Evolutionary conservation across 2,797 vertebrate species (phyloP), one percentile per base, ranked within the genome.

Genomic region (Choloepus didactylus): DNA sequence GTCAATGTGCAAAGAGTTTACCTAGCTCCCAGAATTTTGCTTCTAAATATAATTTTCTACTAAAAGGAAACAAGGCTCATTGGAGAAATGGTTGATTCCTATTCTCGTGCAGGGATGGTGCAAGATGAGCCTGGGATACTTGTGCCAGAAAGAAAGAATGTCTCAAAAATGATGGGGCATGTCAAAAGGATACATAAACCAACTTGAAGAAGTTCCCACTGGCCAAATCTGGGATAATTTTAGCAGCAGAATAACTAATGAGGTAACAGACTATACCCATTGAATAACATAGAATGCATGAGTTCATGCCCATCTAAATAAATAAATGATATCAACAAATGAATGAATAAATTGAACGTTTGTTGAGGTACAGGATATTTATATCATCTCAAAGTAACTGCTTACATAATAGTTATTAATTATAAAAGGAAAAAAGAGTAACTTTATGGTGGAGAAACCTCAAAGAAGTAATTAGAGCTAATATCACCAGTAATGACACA

Each of bases 291-390:
- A 59, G 27, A 76, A 75, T 44, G 76, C 16, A 9, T 81, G 56
- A 81, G 27, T 84, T 93, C 60, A 11, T 91, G 27, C 21, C 85
- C 59, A 51, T 70, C n/a, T 69, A 81, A 93, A 67, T 27, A 88
- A 67, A 73, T 2, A 76, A 62, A 38, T 54, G 10, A 19, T 29
- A 66, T 46, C 16, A 35, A 66, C 29, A 70, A 72, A 80, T 23
- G 56, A 38, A 46, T 27, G 25, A 73, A 84, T 80, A 56, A 46
- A 15, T 35, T 21, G 9, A 49, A 79, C 46, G 5, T 83, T 82
- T 69, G 41, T 19, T 73, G 49, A 64, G 38, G 27, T 70, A 73
- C 0, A 75, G 35, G 35, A 21, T 85, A 49, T 80, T 25, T 90
- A n/a, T 31, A 90, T 72, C 44, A 54, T 80, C 44, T 41, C 25